Evolutionary conservation across 2,113 vertebrate genomes (phyloP).

Genomic region (Catharus bicknelli): DNA sequence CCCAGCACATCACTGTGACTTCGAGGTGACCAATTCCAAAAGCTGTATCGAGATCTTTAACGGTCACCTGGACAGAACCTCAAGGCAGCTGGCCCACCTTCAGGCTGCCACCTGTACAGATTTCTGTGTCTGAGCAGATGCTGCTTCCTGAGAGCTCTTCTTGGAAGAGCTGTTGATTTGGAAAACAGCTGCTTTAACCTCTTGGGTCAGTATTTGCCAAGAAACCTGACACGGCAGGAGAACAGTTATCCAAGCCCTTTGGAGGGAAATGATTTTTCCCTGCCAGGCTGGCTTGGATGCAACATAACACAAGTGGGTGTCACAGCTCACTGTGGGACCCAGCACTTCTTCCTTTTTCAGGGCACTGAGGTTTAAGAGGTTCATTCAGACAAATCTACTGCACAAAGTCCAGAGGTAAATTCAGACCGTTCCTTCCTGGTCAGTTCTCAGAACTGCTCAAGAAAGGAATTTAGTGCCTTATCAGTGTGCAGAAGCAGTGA

Average conservation of each 20-base stretch:
- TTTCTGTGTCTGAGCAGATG: background rate
- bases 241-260: background rate
- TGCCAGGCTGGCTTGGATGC: background rate
- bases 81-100: background rate
- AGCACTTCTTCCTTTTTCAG: background rate
- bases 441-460: background rate
- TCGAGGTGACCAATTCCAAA: background rate
- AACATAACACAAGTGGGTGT: rapidly evolving
- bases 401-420: background rate
- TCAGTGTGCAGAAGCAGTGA: background rate
- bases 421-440: background rate
- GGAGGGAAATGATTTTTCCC: background rate
- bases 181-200: background rate
- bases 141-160: background rate
- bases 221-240: background rate
- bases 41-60: background rate
- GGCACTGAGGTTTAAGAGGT: background rate
- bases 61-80: background rate
- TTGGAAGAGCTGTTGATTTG: background rate
- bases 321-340: background rate
- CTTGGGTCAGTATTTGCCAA: background rate
- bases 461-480: background rate
- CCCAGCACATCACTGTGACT: background rate
- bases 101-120: background rate
- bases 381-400: background rate